These are phyloP conservation scores for Kuschelorhynchus macadamiae DNA, from an alignment of 2,888 invertebrate genomes.

Conservation along the genomic window DNA sequence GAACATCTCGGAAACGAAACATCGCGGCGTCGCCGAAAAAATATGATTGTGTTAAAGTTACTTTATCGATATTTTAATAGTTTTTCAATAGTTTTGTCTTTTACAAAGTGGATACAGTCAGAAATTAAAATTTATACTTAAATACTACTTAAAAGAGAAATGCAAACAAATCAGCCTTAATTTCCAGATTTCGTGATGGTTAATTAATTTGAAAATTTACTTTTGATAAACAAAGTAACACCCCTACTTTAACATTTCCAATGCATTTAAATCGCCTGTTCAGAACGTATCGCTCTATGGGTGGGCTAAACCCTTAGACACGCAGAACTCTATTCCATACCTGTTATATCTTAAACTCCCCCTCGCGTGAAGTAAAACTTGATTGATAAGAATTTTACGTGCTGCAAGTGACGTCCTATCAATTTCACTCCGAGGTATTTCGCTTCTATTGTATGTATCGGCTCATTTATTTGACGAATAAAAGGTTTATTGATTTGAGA, in stretches of 20 bases:
- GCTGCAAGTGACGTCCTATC: slow-evolving; percentile 46
- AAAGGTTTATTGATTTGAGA: slow-evolving; percentile 11
- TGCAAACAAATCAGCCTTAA: no score
- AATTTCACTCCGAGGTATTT: slow-evolving; percentile 41
- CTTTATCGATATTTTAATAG: no score
- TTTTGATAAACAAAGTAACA: no score
- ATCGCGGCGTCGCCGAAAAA: no score
- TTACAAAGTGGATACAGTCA: no score
- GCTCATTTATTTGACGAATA: slow-evolving; percentile 21
- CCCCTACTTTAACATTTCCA: slow-evolving; percentile 10
- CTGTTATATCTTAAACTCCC: slow-evolving; percentile 28
- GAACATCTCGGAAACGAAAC: no score
- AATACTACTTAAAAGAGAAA: no score
- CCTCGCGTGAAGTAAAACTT: slow-evolving; percentile 32
- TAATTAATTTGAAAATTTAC: no score
- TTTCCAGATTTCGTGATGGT: no score
- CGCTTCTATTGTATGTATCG: slow-evolving; percentile 10
- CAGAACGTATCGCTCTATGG: slow-evolving; percentile 20
- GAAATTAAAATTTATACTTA: no score
- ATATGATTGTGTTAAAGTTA: no score
- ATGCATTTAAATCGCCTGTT: slow-evolving; percentile 28
- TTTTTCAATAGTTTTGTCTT: no score
- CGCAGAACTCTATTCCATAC: slow-evolving; percentile 37
- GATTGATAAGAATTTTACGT: slow-evolving; percentile 47
- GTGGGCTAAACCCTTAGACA: slow-evolving; percentile 24